These are phyloP conservation scores for Drosophila mettleri DNA, from an alignment of 2,888 invertebrate genomes.

Conservation along the genomic window DNA sequence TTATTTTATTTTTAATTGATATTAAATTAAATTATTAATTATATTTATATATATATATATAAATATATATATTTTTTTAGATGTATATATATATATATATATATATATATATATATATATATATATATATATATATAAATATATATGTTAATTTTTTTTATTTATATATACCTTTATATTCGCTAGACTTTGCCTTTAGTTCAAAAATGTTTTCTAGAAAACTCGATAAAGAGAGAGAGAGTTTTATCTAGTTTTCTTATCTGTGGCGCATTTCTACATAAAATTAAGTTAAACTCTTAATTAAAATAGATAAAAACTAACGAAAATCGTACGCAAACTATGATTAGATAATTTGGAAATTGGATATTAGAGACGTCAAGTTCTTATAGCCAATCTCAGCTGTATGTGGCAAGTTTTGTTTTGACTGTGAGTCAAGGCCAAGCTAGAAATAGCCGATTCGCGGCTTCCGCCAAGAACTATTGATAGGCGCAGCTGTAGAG, in stretches of 20 bases:
- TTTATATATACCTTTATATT: background rate
- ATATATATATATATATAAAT: no score
- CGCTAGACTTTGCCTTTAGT: background rate
- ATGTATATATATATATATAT: no score
- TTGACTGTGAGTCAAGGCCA: slow-evolving; percentile 26
- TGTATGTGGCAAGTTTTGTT: background rate
- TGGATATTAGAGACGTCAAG: background rate
- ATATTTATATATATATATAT: no score
- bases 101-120: background rate
- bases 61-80: no score
- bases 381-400: slow-evolving; percentile 6
- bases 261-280: background rate
- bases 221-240: background rate
- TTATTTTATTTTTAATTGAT: no score
- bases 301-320: background rate
- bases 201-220: background rate
- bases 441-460: slow-evolving; percentile 10
- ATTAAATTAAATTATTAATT: no score
- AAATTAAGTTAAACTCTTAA: background rate
- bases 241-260: background rate
- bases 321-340: background rate
- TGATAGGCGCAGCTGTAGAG: background rate
- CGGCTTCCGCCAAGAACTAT: slow-evolving; percentile 21
- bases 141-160: no score
- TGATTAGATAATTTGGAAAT: background rate